Conservation (phyloP, 2,797 vertebrate species). For the Onychomys leucogaster region DNA sequence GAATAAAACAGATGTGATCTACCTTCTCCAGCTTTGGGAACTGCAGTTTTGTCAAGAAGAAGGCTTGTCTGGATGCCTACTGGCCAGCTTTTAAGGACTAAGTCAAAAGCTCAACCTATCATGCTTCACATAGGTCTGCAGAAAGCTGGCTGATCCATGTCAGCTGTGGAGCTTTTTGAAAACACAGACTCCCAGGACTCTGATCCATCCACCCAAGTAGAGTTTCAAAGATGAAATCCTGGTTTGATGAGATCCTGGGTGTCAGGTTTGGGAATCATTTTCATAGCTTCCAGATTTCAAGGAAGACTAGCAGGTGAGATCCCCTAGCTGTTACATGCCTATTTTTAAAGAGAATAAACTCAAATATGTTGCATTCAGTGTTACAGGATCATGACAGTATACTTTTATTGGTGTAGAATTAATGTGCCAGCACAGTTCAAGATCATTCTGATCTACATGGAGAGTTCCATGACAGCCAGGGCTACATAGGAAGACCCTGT, state of each 20-base stretch:
- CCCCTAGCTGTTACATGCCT: background rate
- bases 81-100: background rate
- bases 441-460: background rate
- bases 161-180: background rate
- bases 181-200: background rate
- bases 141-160: conserved; percentile 19
- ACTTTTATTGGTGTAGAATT: background rate
- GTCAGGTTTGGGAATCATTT: background rate
- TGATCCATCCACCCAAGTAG: background rate
- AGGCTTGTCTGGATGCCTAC: conserved; percentile 2
- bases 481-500: too few species aligned
- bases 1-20: background rate
- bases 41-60: conserved; percentile 10
- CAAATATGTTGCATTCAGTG: background rate
- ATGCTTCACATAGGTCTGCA: background rate
- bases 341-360: background rate
- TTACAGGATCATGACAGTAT: background rate
- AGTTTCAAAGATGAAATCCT: background rate
- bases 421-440: background rate
- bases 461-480: background rate
- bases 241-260: background rate
- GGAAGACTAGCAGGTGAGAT: background rate
- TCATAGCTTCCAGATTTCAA: background rate
- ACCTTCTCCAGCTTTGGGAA: background rate
- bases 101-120: conserved; percentile 21